phyloP scores from a whole-genome alignment of 2,113 vertebrate species.

The Clupea harengus region DNA sequence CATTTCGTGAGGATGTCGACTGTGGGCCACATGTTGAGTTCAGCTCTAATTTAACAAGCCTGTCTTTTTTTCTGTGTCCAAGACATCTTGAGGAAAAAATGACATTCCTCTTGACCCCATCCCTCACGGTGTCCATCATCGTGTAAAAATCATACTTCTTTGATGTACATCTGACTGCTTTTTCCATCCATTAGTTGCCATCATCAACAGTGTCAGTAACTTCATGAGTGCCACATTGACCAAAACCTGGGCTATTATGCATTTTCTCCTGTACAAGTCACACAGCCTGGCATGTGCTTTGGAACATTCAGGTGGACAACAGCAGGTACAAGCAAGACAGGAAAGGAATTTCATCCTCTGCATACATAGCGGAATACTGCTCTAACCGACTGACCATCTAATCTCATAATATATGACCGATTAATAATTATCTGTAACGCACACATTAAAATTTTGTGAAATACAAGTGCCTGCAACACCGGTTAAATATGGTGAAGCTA shows the following conservation, averaged over 20 bases:
- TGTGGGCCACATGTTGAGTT: neutral
- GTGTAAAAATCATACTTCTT: neutral
- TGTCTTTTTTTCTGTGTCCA: no score
- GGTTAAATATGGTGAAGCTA: no score
- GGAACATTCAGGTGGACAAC: neutral
- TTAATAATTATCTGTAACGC: neutral
- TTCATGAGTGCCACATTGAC: no score
- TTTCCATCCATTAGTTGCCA: neutral
- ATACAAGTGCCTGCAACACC: neutral
- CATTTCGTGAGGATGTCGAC: neutral
- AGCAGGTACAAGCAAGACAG: neutral
- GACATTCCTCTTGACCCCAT: neutral
- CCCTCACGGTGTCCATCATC: neutral
- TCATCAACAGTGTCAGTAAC: neutral
- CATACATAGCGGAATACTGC: neutral
- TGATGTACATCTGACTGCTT: neutral
- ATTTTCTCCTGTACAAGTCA: neutral
- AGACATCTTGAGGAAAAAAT: neutral
- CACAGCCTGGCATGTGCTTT: constrained; percentile 1
- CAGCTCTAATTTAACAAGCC: neutral
- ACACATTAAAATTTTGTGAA: neutral
- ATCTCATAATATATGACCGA: neutral
- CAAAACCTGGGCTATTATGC: neutral
- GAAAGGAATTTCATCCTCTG: neutral
- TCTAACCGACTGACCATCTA: neutral